phyloP scores from a whole-genome alignment of 2,888 invertebrate species.

The Phrixothrix hirtus region DNA sequence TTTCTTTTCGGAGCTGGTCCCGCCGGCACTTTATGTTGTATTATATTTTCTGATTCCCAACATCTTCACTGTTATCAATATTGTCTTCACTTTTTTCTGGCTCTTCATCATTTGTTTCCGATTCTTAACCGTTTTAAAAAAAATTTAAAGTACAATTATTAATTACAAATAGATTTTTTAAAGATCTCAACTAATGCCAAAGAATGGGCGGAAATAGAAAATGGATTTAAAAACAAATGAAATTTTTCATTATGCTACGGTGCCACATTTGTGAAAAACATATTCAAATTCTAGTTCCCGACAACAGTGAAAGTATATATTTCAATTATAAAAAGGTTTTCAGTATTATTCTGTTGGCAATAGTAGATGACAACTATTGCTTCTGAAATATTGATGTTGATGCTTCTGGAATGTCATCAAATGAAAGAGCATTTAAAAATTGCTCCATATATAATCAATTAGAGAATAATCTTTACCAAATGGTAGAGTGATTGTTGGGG shows the following conservation, averaged over 20 bases:
- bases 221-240: neutral
- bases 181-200: neutral
- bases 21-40: too few relatives aligned
- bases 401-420: neutral
- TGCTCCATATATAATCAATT: too few relatives aligned
- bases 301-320: neutral
- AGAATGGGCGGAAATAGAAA: neutral
- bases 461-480: neutral
- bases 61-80: too few relatives aligned
- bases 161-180: neutral
- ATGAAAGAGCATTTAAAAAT: too few relatives aligned
- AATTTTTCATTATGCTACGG: too few relatives aligned
- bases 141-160: too few relatives aligned
- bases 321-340: neutral
- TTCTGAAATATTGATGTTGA: neutral
- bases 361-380: neutral
- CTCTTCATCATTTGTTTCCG: too few relatives aligned
- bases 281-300: neutral
- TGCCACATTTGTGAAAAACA: neutral
- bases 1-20: too few relatives aligned
- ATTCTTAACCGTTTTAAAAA: too few relatives aligned
- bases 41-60: too few relatives aligned
- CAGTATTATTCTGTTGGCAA: neutral
- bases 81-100: too few relatives aligned
- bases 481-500: neutral